phyloP scores from a whole-genome alignment of 2,113 vertebrate genomes.

The Nesoenas mayeri region DNA sequence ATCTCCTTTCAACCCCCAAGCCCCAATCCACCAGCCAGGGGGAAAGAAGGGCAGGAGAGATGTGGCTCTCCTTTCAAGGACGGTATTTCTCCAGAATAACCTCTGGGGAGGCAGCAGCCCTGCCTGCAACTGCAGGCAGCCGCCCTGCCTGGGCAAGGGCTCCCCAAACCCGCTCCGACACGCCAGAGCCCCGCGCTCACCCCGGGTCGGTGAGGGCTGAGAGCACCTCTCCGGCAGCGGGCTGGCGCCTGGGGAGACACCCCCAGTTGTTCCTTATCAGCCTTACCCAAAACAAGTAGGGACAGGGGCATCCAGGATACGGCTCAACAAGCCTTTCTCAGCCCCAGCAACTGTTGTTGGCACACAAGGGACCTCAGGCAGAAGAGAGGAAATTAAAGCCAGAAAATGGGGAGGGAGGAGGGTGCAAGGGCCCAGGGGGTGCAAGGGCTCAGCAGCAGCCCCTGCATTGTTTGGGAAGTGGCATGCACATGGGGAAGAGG shows the following conservation, averaged over 20 bases:
- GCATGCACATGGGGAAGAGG: accelerated
- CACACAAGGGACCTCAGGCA: neutral
- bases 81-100: neutral
- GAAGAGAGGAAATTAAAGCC: neutral
- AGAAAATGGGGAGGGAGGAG: neutral
- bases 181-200: neutral
- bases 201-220: neutral
- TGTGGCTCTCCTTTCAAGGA: neutral
- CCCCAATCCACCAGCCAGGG: neutral
- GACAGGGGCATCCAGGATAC: slow-evolving; percentile 1
- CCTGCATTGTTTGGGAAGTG: neutral
- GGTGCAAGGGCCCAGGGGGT: neutral
- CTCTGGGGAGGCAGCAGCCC: slow-evolving; percentile 5
- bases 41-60: neutral
- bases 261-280: slow-evolving; percentile 24
- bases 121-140: slow-evolving; percentile 36
- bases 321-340: slow-evolving; percentile 33
- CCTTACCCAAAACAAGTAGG: slow-evolving; percentile 41
- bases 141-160: slow-evolving; percentile 26
- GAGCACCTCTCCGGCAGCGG: neutral
- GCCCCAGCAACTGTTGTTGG: neutral
- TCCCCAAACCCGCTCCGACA: neutral
- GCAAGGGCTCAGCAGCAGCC: neutral
- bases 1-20: neutral
- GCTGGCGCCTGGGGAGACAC: neutral